These are phyloP conservation scores for Cyclopterus lumpus DNA, from an alignment of 2,797 vertebrate genomes.

Conservation along the genomic window DNA sequence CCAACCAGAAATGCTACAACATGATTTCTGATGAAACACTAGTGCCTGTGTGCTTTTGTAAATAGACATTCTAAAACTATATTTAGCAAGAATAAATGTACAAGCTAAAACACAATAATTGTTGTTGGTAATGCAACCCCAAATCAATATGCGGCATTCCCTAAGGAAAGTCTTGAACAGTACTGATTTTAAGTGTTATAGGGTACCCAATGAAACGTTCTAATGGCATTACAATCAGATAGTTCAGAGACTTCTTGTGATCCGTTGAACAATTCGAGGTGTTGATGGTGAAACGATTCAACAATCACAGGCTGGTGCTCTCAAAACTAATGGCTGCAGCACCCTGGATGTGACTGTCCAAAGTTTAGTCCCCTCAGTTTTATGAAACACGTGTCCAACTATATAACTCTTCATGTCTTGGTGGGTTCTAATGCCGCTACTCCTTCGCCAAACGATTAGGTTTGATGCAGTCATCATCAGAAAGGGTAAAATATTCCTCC, in stretches of 20 bases:
- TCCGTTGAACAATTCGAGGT: neutral
- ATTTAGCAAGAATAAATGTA: neutral
- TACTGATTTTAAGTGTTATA: neutral
- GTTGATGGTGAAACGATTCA: neutral
- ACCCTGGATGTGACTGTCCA: neutral
- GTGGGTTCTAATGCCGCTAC: neutral
- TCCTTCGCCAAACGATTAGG: neutral
- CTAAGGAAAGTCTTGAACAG: neutral
- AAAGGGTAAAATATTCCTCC: neutral
- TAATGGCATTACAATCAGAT: neutral
- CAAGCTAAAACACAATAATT: neutral
- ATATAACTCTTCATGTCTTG: neutral
- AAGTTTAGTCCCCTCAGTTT: neutral
- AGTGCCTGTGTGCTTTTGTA: neutral
- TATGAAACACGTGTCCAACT: neutral
- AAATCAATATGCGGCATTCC: neutral
- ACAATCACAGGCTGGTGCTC: slow-evolving; percentile 20
- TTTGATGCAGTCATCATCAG: neutral
- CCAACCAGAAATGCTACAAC: neutral
- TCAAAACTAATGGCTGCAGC: slow-evolving; percentile 43
- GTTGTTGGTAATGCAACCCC: neutral
- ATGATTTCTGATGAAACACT: neutral
- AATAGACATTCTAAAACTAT: neutral
- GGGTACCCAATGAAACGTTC: neutral
- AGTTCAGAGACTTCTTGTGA: neutral